phyloP scores from a whole-genome alignment of 2,797 vertebrate species.

The Sebastes cheni region DNA sequence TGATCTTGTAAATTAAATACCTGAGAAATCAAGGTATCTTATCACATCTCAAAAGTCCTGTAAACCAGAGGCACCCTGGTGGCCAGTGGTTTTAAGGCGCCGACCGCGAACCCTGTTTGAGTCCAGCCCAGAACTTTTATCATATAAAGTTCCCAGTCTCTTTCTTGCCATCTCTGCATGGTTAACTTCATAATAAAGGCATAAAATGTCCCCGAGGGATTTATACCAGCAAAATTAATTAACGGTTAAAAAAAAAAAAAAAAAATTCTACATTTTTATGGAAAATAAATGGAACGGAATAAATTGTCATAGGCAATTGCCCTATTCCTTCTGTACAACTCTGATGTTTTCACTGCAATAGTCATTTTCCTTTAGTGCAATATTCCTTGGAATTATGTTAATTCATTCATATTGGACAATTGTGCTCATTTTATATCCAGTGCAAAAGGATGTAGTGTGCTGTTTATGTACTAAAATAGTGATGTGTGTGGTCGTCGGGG shows the following conservation, averaged over 20 bases:
- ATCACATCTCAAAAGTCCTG: not conserved
- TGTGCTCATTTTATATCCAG: not conserved
- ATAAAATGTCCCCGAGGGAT: not conserved
- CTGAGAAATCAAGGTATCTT: not conserved
- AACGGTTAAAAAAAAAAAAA: not conserved
- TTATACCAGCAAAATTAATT: not conserved
- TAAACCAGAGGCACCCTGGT: not conserved
- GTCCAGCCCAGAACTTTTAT: not conserved
- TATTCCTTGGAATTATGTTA: not conserved
- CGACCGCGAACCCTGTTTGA: not conserved
- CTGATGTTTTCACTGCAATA: not conserved
- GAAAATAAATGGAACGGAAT: not conserved
- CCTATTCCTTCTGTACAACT: not conserved
- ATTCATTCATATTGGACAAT: not conserved
- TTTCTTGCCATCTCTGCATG: not conserved
- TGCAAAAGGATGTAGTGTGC: not conserved
- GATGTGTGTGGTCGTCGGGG: not conserved
- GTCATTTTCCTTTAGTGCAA: not conserved
- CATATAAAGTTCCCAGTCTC: not conserved
- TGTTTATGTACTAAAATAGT: not conserved
- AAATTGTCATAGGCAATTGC: not conserved
- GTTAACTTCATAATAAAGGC: not conserved
- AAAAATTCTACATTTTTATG: not conserved
- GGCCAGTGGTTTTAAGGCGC: not conserved
- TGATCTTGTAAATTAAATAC: not conserved